Evolutionary conservation across 2,888 invertebrate species (phyloP).

Genomic region (Cheiracanthium punctorium): DNA sequence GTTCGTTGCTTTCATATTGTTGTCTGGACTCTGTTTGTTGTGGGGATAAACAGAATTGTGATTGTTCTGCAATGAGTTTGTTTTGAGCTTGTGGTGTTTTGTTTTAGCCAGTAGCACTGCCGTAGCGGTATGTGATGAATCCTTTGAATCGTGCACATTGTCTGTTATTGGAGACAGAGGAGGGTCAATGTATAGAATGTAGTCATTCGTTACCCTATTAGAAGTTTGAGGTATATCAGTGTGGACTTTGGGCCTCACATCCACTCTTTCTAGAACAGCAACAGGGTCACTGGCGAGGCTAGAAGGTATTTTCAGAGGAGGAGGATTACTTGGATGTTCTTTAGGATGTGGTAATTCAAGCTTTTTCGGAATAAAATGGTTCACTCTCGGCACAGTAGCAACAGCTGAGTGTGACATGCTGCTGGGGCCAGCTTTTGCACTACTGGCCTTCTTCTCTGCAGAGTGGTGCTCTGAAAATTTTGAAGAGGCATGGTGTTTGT

Average conservation of each 20-base stretch:
- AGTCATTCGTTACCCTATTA: not conserved
- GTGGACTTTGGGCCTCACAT: not conserved
- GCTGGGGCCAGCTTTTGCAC: not conserved
- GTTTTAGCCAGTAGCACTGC: not conserved
- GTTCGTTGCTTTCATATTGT: slow-evolving; percentile 33
- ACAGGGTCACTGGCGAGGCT: slow-evolving; percentile 11
- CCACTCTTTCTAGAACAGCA: slow-evolving; percentile 3
- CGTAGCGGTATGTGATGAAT: not conserved
- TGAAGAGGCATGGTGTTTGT: too few relatives aligned
- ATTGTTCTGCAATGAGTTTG: not conserved
- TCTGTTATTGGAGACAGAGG: not conserved
- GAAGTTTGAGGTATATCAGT: not conserved
- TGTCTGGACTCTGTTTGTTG: slow-evolving; percentile 3
- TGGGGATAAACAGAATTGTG: slow-evolving; percentile 1
- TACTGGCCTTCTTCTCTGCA: not conserved
- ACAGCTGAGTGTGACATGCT: not conserved
- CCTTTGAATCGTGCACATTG: not conserved
- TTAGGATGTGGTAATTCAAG: not conserved
- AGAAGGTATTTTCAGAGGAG: not conserved
- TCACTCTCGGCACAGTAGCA: not conserved
- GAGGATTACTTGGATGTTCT: not conserved
- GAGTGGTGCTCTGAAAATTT: not conserved
- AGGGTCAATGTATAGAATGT: too few relatives aligned
- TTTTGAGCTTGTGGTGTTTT: slow-evolving; percentile 13
- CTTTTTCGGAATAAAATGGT: slow-evolving; percentile 11